These are phyloP conservation scores for Zenarchopterus dispar DNA, from an alignment of 2,797 vertebrate species.

Conservation along the genomic window DNA sequence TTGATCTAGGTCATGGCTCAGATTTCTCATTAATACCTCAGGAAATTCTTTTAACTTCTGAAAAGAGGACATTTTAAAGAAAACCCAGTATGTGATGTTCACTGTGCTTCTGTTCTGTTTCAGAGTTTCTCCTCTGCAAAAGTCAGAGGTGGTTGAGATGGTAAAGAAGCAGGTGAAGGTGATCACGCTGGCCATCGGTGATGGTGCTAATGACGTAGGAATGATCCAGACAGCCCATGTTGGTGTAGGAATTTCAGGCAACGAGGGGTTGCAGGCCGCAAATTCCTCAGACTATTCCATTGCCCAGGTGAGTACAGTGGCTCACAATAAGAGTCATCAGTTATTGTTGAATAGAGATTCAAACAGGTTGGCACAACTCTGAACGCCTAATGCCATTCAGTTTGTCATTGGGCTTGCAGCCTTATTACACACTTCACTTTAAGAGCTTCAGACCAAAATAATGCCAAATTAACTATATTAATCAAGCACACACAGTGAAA, in stretches of 20 bases:
- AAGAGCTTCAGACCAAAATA: not conserved
- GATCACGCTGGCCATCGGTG: constrained; percentile 95
- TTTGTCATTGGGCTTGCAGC: not conserved
- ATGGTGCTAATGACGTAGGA: constrained; percentile 98
- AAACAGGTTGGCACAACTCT: no score
- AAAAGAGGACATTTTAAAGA: no score
- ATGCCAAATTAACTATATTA: not conserved
- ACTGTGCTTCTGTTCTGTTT: constrained; percentile 19
- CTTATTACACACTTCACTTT: not conserved
- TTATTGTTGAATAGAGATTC: not conserved
- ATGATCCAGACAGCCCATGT: constrained; percentile 99
- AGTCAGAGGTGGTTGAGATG: constrained; percentile 99
- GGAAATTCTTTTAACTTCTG: no score
- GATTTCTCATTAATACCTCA: no score
- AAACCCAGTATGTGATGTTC: not conserved
- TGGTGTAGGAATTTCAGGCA: constrained; percentile 97
- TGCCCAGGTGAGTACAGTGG: constrained; percentile 86
- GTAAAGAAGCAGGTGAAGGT: constrained; percentile 98
- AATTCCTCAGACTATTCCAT: constrained; percentile 99
- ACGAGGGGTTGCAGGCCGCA: constrained; percentile 96
- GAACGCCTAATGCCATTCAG: not conserved
- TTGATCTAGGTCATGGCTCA: no score
- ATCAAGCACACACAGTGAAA: no score
- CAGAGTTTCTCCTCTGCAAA: constrained; percentile 98
- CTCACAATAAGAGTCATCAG: not conserved